Percentiles rank a stretch among this genome's conserved stretches.
phyloP scores from a whole-genome alignment of 2,888 invertebrate species.

The Callyntrura guangdongensis region DNA sequence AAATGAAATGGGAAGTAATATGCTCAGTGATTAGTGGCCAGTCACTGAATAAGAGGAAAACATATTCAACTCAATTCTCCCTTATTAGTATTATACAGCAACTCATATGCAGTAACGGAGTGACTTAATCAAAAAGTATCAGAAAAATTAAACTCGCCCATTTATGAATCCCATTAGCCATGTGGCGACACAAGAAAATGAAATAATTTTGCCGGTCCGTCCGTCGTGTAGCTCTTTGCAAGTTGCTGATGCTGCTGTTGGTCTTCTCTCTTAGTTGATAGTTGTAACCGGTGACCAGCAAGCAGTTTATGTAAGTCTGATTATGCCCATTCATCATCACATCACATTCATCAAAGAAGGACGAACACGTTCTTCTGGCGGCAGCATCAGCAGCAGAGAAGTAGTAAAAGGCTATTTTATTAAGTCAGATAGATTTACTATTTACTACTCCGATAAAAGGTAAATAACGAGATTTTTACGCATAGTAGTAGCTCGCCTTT shows the following conservation, averaged over 20 bases:
- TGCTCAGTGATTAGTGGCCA: neutral
- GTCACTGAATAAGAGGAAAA: neutral
- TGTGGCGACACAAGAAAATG: slow-evolving; percentile 46
- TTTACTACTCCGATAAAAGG: slow-evolving; percentile 3
- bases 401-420: slow-evolving; percentile 5
- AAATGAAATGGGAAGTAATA: slow-evolving; percentile 47
- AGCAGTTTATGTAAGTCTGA: slow-evolving; percentile 46
- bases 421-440: neutral
- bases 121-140: slow-evolving; percentile 41
- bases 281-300: slow-evolving; percentile 20
- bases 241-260: neutral
- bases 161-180: slow-evolving; percentile 67
- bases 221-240: neutral
- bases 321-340: slow-evolving; percentile 43
- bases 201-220: slow-evolving; percentile 60
- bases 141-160: slow-evolving; percentile 64
- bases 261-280: too few species aligned
- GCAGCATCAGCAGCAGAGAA: too few species aligned
- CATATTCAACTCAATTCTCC: neutral
- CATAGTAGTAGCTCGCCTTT: neutral
- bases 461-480: slow-evolving; percentile 20
- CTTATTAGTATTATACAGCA: neutral
- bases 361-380: slow-evolving; percentile 58
- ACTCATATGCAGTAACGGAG: neutral
- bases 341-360: slow-evolving; percentile 12